Conservation (phyloP, 1,140 invertebrate genomes). For the Drosophila trapezifrons region DNA sequence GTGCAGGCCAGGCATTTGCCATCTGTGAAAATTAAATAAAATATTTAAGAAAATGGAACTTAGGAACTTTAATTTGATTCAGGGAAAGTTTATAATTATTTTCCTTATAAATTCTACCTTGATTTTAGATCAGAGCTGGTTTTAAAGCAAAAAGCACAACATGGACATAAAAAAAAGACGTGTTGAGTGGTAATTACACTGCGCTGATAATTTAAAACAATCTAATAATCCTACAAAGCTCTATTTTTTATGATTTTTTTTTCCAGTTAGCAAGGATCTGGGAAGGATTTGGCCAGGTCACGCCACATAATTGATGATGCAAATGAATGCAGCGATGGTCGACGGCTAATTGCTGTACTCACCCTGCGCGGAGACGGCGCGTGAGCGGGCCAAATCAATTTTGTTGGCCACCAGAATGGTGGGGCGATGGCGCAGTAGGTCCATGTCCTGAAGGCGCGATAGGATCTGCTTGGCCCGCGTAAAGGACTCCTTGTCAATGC, state of each 20-base stretch:
- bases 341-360: conserved; percentile 64
- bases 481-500: conserved; percentile 95
- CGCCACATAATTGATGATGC: conserved; percentile 43
- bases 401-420: conserved; percentile 97
- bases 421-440: conserved; percentile 89
- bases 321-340: conserved; percentile 37
- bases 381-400: conserved; percentile 95
- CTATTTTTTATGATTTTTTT: background rate
- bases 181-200: background rate
- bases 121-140: too few relatives aligned
- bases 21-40: conserved; percentile 85
- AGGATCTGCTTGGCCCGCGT: conserved; percentile 92
- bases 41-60: background rate
- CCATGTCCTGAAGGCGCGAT: conserved; percentile 89
- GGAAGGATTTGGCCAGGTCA: conserved; percentile 15
- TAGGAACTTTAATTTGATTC: too few relatives aligned
- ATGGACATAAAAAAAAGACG: too few relatives aligned
- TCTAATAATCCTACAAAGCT: background rate
- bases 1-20: conserved; percentile 94
- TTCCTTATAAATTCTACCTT: too few relatives aligned
- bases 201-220: background rate
- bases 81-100: too few relatives aligned
- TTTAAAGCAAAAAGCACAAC: too few relatives aligned
- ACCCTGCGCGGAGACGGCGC: conserved; percentile 96
- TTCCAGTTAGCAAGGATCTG: background rate